phyloP scores from a whole-genome alignment of 1,140 invertebrate species.

The Drosophila rufa region DNA sequence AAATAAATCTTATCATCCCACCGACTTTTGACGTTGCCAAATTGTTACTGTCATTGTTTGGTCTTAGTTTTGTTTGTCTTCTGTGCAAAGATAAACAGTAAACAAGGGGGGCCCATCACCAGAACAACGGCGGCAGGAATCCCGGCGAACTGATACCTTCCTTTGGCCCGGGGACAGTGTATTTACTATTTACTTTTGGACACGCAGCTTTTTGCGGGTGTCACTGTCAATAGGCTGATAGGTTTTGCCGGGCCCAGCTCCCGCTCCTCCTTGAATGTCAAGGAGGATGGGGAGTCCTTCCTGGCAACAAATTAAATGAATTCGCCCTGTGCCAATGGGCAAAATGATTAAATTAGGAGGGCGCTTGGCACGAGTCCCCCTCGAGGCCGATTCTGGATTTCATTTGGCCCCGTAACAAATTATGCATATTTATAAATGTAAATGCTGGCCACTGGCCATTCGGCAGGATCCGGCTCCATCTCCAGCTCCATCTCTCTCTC shows the following conservation, averaged over 20 bases:
- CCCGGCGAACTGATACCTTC: slow-evolving; percentile 50
- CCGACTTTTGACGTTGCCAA: slow-evolving; percentile 59
- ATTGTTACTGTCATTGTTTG: slow-evolving; percentile 71
- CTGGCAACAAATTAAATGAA: slow-evolving; percentile 56
- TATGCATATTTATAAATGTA: slow-evolving; percentile 73
- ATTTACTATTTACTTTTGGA: slow-evolving; percentile 80
- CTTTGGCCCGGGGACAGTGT: slow-evolving; percentile 59
- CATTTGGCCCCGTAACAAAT: slow-evolving; percentile 66
- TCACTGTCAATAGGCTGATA: slow-evolving; percentile 67
- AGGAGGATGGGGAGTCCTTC: background rate
- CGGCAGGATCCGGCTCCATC: background rate
- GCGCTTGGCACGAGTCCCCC: slow-evolving; percentile 29
- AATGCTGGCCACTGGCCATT: slow-evolving; percentile 52
- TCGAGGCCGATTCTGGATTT: slow-evolving; percentile 50
- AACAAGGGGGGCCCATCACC: slow-evolving; percentile 36
- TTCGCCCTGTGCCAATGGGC: slow-evolving; percentile 46
- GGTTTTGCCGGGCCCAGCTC: slow-evolving; percentile 35
- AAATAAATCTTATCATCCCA: slow-evolving; percentile 72
- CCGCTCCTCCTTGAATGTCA: background rate
- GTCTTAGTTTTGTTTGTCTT: slow-evolving; percentile 73
- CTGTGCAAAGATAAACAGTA: slow-evolving; percentile 72
- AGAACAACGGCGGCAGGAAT: slow-evolving; percentile 49
- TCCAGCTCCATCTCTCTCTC: background rate
- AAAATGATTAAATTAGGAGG: slow-evolving; percentile 79
- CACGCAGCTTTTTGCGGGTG: slow-evolving; percentile 66